Conservation (phyloP, 2,797 vertebrate genomes). For the Florisuga fusca region DNA sequence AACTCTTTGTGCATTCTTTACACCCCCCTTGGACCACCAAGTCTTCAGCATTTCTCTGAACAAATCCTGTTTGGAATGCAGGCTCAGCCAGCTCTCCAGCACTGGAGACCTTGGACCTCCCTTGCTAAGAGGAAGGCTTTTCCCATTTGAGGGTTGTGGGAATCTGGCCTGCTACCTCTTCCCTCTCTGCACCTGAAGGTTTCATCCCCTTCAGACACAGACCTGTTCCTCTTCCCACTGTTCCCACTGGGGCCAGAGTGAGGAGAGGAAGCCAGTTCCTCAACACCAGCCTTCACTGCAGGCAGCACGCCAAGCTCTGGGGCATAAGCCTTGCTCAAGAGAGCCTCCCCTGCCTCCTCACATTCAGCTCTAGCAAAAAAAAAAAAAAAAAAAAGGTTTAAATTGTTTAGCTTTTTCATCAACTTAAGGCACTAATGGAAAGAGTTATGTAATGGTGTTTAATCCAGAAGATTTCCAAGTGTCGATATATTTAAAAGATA, state of each 20-base stretch:
- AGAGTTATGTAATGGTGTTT: constrained; percentile 46
- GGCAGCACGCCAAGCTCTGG: background rate
- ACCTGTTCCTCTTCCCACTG: background rate
- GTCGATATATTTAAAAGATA: constrained; percentile 64
- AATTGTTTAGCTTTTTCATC: constrained; percentile 48
- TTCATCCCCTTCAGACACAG: constrained; percentile 5
- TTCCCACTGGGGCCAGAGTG: background rate
- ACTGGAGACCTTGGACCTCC: background rate
- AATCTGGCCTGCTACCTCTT: background rate
- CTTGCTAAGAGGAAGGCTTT: background rate
- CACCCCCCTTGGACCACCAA: background rate
- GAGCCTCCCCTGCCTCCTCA: background rate
- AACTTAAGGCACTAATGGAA: constrained; percentile 42
- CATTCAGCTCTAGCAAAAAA: background rate
- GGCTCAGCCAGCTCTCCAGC: background rate
- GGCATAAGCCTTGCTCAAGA: constrained; percentile 25
- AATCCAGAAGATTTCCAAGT: constrained; percentile 57
- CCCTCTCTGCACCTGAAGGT: accelerated
- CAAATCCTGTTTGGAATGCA: background rate
- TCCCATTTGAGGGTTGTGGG: background rate
- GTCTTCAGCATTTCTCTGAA: background rate
- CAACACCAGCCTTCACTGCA: background rate
- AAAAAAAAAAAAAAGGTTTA: background rate
- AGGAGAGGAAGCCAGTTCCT: constrained; percentile 14
- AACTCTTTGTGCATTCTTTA: background rate